Base-by-base conservation (phyloP, 1,140 invertebrate species). In the Cydia fagiglandana region DNA sequence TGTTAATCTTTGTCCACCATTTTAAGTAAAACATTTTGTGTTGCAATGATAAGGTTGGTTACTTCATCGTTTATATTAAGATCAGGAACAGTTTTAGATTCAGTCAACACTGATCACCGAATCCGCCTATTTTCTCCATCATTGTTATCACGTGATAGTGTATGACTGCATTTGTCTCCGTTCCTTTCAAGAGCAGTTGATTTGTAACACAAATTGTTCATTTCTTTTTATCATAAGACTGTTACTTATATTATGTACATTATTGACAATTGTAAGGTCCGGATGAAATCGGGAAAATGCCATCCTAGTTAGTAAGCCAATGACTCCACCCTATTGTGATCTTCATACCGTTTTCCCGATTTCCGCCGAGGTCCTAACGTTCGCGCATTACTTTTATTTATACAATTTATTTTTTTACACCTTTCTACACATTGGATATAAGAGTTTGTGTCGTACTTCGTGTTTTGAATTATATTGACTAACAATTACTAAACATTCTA, bases 401-500 rank as follows among this genome's bases (percentile, higher is more conserved):
- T 79, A 30, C 76, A 81, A 79, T 73, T 80, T 80, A 17, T 6
- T 77, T 73, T 77, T 24, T 76, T 76, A 20, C 74, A 41, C 24
- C 50, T 74, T 75, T 79, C 73, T 77, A 53, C 47, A 73, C 73
- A 73, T 50, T 73, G 45, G 38, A 73, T 73, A 20, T 73, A 47
- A 45, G 64, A 68, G 34, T 81, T 76, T 77, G 77, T 80, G 78
- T 74, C 79, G 73, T 78, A 41, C 75, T 77, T 77, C 53, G 75
- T 77, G 78, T 87, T 91, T 92, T 91, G 84, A 91, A 90, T 87
- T 83, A 84, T 82, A 84, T 88, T 92, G 90, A 92, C 91, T 92
- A 92, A 92, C 90, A 88, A 84, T 77, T 81, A 91, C 88, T 92
- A 91, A 92, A 92, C 38, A 78, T 91, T 91, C 88, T 91, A 92